phyloP scores from a whole-genome alignment of 2,888 invertebrate species.

The Andrena marginata region DNA sequence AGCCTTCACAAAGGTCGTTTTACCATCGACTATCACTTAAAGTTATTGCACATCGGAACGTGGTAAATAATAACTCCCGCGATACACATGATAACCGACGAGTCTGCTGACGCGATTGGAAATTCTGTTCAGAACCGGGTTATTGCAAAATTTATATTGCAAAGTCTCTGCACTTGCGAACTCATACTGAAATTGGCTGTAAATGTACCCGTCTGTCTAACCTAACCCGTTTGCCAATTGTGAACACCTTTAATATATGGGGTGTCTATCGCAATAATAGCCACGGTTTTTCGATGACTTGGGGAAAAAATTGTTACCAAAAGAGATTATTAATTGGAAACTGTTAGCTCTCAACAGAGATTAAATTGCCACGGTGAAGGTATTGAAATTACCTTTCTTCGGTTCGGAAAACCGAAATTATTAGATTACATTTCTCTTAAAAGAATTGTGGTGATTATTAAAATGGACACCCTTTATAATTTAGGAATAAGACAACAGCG shows the following conservation, averaged over 20 bases:
- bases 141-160: slow-evolving; percentile 32
- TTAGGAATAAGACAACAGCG: not conserved
- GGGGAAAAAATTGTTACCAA: not conserved
- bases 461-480: not conserved
- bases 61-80: slow-evolving; percentile 3
- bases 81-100: slow-evolving; percentile 8
- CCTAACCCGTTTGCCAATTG: slow-evolving; percentile 43
- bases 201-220: slow-evolving; percentile 36
- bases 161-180: slow-evolving; percentile 38
- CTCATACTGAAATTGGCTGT: slow-evolving; percentile 53
- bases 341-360: not conserved
- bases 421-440: not conserved
- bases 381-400: not conserved
- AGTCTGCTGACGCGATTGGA: not conserved
- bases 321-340: not conserved
- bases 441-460: not conserved
- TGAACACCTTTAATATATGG: slow-evolving; percentile 21
- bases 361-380: not conserved
- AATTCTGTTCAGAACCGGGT: not conserved
- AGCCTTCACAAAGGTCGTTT: slow-evolving; percentile 41
- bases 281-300: not conserved
- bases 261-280: not conserved
- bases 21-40: slow-evolving; percentile 55
- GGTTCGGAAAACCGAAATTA: not conserved
- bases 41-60: slow-evolving; percentile 24